Evolutionary conservation across 2,888 invertebrate genomes (phyloP).

Genomic region (Parnassius mnemosyne): DNA sequence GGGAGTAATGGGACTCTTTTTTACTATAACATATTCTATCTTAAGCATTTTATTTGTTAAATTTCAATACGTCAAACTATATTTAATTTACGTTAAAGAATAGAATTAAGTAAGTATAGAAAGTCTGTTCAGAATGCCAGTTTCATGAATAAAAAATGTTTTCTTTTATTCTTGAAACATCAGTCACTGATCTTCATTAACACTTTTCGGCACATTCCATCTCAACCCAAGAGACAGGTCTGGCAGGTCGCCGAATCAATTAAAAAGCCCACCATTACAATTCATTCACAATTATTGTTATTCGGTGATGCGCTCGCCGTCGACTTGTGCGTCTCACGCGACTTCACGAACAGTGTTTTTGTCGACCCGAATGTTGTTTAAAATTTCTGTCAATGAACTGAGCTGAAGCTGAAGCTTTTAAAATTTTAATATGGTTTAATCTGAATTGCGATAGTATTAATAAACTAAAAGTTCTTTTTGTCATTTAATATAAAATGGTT

Average conservation of each 20-base stretch:
- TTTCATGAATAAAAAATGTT: no score
- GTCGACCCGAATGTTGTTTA: constrained; percentile 33
- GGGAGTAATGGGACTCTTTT: no score
- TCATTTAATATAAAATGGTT: no score
- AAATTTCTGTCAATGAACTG: constrained; percentile 37
- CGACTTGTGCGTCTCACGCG: constrained; percentile 56
- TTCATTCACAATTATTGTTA: constrained; percentile 75
- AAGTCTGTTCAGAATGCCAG: no score
- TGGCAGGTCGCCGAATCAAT: constrained; percentile 59
- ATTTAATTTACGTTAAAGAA: no score
- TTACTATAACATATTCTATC: no score
- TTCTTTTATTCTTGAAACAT: no score
- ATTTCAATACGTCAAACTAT: no score
- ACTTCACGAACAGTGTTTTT: constrained; percentile 41
- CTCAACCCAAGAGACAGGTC: constrained; percentile 49
- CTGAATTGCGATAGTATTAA: no score
- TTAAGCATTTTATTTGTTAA: no score
- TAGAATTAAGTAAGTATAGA: no score
- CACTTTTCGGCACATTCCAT: constrained; percentile 19
- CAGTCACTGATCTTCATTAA: constrained; percentile 12
- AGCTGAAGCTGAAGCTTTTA: constrained; percentile 7
- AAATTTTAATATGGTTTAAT: neutral
- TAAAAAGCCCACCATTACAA: constrained; percentile 66
- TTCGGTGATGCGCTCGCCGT: constrained; percentile 49
- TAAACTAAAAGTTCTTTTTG: no score